Base-by-base conservation (phyloP, 2,113 vertebrate genomes). In the Orycteropus afer region DNA sequence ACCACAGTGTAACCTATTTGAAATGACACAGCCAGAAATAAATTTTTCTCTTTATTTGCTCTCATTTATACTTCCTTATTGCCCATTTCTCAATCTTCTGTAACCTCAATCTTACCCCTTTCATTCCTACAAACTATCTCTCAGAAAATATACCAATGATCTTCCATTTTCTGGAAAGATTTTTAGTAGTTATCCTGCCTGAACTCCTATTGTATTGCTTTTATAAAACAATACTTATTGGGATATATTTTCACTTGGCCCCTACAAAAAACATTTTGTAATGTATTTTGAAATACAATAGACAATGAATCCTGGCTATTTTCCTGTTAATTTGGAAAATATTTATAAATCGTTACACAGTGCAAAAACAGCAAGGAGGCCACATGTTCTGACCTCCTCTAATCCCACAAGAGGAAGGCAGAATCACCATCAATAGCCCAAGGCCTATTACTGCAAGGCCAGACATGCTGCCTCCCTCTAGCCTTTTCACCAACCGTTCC, bases 321-420 rank as follows among this genome's bases (percentile, higher is more conserved):
- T 87, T 81, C 5, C 27, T 74, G 8, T 89, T 90, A 79, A 29
- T 84, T 45, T 76, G 59, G 65, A 86, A 84, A 89, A 69, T 86
- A 61, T 79, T 73, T 89, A 80, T 20, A 67, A 82, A 53, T 81
- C 34, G 1, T 89, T 55, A 61, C 2, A 69, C 6, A 76, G 20
- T 51, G 20, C 3, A n/a, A n/a, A n/a, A n/a, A n/a, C n/a, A n/a
- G n/a, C n/a, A n/a, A n/a, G n/a, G n/a, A n/a, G n/a, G n/a, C n/a
- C n/a, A n/a, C n/a, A n/a, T n/a, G n/a, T n/a, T n/a, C n/a, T n/a
- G n/a, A n/a, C n/a, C n/a, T n/a, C n/a, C n/a, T n/a, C n/a, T n/a
- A n/a, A n/a, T n/a, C n/a, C n/a, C n/a, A n/a, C n/a, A n/a, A n/a
- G n/a, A n/a, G n/a, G n/a, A n/a, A n/a, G n/a, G n/a, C n/a, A n/a